These are phyloP conservation scores for Acrobasis repandana DNA, from an alignment of 2,888 invertebrate species.

Conservation along the genomic window DNA sequence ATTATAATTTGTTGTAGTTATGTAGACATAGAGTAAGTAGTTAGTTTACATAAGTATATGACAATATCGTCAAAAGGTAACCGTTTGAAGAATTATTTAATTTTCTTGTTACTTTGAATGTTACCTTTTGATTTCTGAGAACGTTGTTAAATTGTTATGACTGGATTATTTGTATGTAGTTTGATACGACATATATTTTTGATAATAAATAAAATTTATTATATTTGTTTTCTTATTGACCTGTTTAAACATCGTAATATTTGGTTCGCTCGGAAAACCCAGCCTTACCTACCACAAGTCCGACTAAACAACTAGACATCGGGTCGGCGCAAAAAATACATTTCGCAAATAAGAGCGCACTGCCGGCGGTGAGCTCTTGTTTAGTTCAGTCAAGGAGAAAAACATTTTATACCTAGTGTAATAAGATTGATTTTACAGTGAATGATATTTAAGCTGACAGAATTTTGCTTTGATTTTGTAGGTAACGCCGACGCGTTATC, in stretches of 20 bases:
- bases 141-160: slow-evolving; percentile 28
- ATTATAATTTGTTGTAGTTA: slow-evolving; percentile 22
- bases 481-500: no score
- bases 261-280: neutral
- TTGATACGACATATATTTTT: slow-evolving; percentile 51
- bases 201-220: slow-evolving; percentile 52
- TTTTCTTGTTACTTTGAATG: neutral
- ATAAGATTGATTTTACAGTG: no score
- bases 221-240: slow-evolving; percentile 12
- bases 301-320: no score
- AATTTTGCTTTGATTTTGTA: no score
- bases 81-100: neutral
- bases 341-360: no score
- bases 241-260: neutral
- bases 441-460: no score
- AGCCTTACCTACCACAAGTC: no score
- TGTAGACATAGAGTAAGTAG: slow-evolving; percentile 18
- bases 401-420: no score
- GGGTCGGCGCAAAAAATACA: no score
- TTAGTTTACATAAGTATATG: slow-evolving; percentile 8
- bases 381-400: no score
- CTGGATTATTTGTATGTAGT: slow-evolving; percentile 38
- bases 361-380: no score
- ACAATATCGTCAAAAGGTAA: neutral
- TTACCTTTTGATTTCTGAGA: neutral